Base-by-base conservation (phyloP, 2,797 vertebrate genomes). In the Eremophila alpestris region DNA sequence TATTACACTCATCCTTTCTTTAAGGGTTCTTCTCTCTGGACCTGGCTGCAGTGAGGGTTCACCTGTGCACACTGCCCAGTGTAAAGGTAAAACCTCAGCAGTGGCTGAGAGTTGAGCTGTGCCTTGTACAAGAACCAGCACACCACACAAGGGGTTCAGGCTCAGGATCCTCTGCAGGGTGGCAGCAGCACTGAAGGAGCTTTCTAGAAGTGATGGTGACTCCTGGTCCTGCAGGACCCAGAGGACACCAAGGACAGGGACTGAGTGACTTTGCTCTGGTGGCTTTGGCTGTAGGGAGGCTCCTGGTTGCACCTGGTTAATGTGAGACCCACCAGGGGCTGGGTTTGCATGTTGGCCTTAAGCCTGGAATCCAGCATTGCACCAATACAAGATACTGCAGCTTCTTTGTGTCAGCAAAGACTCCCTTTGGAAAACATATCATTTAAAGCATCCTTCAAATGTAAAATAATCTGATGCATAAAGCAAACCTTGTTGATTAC, bases 61-160 rank as follows among this genome's bases (percentile, higher is more conserved):
- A 8, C 29, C 45, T 52, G 8, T 24, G 21, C 15, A 11, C 7
- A 0, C 19, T 48, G 6, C 43, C 21, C 71, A 13, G 27, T 9
- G 36, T 27, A 18, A 36, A 62, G 38, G 59, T 26, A 27, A 54
- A 89, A 32, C 32, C 54, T 10, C 1, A 0, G 41, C 7, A 30
- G 7, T 0, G 4, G 7, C 32, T 11, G 43, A 7, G 34, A 59
- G 34, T 1, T 18, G 26, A 69, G 51, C 17, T 45, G 21, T 54
- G 70, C 46, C 22, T 48, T 17, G 4, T 51, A 52, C 32, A 34
- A 38, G 64, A 83, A 13, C 27, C 68, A 59, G 43, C 14, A 22
- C 45, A 32, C 20, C 24, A 4, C 1, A 0, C 7, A 10, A 59
- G 20, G 13, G 24, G 7, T 11, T 20, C 1, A 6, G 62, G 13